Percentiles rank a stretch among this genome's conserved stretches.
phyloP scores from a whole-genome alignment of 2,797 vertebrate genomes.

The Enteromius radiatus region DNA sequence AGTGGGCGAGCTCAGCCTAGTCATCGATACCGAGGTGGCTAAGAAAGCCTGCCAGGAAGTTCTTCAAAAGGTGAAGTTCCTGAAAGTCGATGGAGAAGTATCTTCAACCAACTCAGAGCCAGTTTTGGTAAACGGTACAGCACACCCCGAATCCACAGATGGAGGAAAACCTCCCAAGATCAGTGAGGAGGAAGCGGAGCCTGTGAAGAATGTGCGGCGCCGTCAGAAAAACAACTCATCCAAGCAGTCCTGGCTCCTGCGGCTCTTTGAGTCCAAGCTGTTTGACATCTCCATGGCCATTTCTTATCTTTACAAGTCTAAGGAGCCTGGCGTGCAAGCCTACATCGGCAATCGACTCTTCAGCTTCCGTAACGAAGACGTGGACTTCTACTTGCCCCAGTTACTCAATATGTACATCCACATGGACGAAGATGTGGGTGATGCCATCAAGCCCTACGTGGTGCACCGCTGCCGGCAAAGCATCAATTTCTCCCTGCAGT shows the following conservation, averaged over 20 bases:
- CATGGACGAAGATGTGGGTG: constrained; percentile 97
- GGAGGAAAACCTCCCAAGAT: constrained; percentile 64
- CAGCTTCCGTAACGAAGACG: constrained; percentile 89
- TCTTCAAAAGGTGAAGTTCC: constrained; percentile 88
- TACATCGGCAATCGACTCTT: constrained; percentile 97
- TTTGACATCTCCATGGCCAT: constrained; percentile 99
- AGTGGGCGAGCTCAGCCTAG: constrained; percentile 78
- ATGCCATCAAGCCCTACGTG: constrained; percentile 96
- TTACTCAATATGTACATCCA: constrained; percentile 99
- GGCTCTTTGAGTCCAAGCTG: constrained; percentile 95
- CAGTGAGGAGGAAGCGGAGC: constrained; percentile 73
- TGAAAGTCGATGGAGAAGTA: constrained; percentile 66
- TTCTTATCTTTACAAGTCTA: constrained; percentile 96
- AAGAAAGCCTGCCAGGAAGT: constrained; percentile 90
- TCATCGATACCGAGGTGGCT: constrained; percentile 92
- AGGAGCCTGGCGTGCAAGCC: constrained; percentile 96
- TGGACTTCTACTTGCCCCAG: constrained; percentile 96
- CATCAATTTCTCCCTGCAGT: constrained; percentile 92
- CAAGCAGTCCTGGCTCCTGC: constrained; percentile 94
- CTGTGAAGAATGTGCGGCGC: constrained; percentile 78
- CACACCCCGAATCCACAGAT: neutral
- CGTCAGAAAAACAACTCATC: constrained; percentile 88
- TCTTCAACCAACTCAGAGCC: neutral
- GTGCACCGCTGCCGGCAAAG: constrained; percentile 96
- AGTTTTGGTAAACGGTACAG: constrained; percentile 17